phyloP scores from a whole-genome alignment of 2,888 invertebrate genomes.

The Ligdia adustata region DNA sequence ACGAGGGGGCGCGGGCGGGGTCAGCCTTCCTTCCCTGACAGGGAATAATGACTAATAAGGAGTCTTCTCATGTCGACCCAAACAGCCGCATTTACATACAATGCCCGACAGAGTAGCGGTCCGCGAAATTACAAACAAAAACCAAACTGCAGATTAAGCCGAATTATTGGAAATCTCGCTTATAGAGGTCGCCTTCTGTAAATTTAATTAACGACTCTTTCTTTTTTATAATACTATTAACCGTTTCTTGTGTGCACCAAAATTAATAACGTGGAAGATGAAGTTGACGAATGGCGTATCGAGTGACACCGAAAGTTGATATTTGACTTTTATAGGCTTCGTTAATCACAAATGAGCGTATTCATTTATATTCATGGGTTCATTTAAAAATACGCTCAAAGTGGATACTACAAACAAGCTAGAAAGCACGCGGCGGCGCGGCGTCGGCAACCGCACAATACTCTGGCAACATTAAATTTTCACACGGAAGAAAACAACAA shows the following conservation, averaged over 20 bases:
- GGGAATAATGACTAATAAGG: slow-evolving; percentile 42
- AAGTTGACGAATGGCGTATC: slow-evolving; percentile 42
- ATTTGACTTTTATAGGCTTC: slow-evolving; percentile 38
- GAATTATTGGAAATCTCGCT: slow-evolving; percentile 37
- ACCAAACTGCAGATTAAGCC: slow-evolving; percentile 42
- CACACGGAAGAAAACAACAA: too few relatives aligned
- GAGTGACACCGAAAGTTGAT: slow-evolving; percentile 34
- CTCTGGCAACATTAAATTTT: neutral
- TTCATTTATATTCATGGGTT: slow-evolving; percentile 37
- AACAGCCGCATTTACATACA: slow-evolving; percentile 60
- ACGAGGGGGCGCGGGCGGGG: slow-evolving; percentile 23
- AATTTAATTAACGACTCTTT: slow-evolving; percentile 49
- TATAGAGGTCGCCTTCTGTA: slow-evolving; percentile 46
- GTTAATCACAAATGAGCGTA: slow-evolving; percentile 37
- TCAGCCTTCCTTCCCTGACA: slow-evolving; percentile 33
- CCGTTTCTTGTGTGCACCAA: slow-evolving; percentile 43
- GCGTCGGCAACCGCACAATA: neutral
- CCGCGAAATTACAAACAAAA: slow-evolving; percentile 48
- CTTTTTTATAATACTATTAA: slow-evolving; percentile 45
- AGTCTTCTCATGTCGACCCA: slow-evolving; percentile 41
- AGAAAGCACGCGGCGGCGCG: slow-evolving; percentile 14
- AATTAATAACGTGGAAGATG: slow-evolving; percentile 41
- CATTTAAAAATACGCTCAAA: slow-evolving; percentile 20
- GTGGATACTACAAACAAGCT: slow-evolving; percentile 7
- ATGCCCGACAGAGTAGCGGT: slow-evolving; percentile 51